Conservation (phyloP, 2,113 vertebrate species). For the Stegostoma tigrinum region DNA sequence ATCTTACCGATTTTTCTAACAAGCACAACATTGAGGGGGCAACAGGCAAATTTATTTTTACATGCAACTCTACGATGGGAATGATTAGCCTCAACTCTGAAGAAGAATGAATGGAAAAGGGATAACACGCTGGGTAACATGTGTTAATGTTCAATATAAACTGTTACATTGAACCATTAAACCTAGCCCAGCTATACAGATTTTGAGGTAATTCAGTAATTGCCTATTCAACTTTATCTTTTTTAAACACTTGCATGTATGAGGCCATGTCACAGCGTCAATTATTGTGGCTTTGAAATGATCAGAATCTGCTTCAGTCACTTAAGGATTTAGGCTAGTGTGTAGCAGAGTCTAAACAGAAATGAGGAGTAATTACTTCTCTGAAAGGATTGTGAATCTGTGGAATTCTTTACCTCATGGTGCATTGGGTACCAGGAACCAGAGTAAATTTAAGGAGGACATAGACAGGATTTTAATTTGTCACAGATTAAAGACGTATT, state of each 20-base stretch:
- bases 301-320: neutral
- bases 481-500: no score
- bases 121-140: neutral
- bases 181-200: neutral
- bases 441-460: no score
- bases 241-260: neutral
- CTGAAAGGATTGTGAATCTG: no score
- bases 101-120: neutral
- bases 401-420: no score
- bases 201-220: neutral
- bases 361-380: no score
- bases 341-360: no score
- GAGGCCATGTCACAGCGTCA: neutral
- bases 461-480: no score
- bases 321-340: neutral
- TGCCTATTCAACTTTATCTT: neutral
- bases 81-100: neutral
- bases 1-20: neutral
- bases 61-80: neutral
- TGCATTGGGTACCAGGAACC: no score
- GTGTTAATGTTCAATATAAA: neutral
- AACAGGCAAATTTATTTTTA: neutral
- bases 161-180: neutral
- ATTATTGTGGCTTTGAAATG: neutral
- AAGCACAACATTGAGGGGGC: neutral